Evolutionary conservation across 2,113 vertebrate species (phyloP).

Genomic region (Herpetotheres cachinnans): DNA sequence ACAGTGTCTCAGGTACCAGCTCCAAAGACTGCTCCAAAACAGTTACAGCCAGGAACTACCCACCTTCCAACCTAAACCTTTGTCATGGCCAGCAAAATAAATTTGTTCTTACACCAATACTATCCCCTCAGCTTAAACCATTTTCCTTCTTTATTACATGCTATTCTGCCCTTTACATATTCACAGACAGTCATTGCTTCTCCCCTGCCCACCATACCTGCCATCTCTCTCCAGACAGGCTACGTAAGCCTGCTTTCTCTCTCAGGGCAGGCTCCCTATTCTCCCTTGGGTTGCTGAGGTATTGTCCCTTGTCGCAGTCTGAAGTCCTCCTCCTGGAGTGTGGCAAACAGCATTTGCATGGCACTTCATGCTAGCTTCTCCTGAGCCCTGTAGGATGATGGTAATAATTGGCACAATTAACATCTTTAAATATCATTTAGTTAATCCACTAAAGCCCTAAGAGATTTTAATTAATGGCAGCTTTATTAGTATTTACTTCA

Average conservation of each 20-base stretch:
- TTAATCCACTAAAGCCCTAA: constrained; percentile 4
- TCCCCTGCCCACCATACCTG: not conserved
- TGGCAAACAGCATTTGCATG: not conserved
- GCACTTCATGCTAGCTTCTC: not conserved
- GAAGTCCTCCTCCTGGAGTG: not conserved
- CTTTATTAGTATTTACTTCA: constrained; percentile 38
- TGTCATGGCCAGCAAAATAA: not conserved
- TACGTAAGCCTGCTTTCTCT: not conserved
- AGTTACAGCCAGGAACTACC: not conserved
- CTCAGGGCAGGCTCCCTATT: not conserved
- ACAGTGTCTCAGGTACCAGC: not conserved
- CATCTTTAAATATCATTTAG: not conserved
- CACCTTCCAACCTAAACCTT: not conserved
- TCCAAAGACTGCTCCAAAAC: not conserved
- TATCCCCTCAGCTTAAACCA: not conserved
- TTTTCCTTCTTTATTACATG: not conserved
- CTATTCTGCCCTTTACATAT: not conserved
- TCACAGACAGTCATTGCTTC: not conserved
- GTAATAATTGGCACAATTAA: not conserved
- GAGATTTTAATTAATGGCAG: constrained; percentile 9
- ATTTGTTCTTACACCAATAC: not conserved
- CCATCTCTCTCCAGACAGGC: not conserved
- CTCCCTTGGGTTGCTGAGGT: not conserved
- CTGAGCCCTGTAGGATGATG: not conserved
- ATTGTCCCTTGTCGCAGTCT: not conserved